Conservation (phyloP, 2,797 vertebrate genomes). For the Pipistrellus nathusii region DNA sequence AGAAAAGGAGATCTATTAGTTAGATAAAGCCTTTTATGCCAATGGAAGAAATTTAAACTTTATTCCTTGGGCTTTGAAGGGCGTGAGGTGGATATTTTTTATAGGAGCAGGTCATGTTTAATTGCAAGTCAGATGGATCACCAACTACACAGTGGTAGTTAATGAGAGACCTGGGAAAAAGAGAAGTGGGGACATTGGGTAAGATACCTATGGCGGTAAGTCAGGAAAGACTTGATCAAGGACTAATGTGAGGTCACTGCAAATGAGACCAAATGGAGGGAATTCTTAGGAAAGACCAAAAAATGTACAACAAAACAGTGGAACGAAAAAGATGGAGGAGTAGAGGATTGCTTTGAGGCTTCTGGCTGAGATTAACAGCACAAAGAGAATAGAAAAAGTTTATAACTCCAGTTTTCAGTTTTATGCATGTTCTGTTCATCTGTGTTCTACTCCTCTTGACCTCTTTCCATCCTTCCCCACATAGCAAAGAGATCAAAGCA, state of each 20-base stretch:
- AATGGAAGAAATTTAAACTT: background rate
- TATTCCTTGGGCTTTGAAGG: background rate
- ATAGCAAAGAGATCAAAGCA: background rate
- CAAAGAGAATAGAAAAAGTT: background rate
- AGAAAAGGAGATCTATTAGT: background rate
- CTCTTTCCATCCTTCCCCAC: background rate
- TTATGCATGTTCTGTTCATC: background rate
- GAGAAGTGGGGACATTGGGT: fast-evolving
- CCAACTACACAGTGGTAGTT: background rate
- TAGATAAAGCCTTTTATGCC: background rate
- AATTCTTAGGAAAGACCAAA: background rate
- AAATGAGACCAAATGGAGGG: background rate
- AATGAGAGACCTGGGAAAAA: background rate
- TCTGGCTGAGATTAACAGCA: background rate
- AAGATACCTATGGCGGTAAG: background rate
- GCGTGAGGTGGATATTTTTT: background rate
- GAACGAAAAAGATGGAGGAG: background rate
- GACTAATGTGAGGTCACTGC: background rate
- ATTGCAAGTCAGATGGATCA: background rate
- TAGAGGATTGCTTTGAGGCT: background rate
- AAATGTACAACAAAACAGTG: background rate
- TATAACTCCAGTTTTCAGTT: background rate
- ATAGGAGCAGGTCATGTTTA: background rate
- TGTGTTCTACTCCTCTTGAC: background rate
- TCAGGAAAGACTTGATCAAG: background rate